Percentiles rank a stretch among this genome's conserved stretches.
phyloP scores from a whole-genome alignment of 1,140 invertebrate species.

The Monomorium pharaonis region DNA sequence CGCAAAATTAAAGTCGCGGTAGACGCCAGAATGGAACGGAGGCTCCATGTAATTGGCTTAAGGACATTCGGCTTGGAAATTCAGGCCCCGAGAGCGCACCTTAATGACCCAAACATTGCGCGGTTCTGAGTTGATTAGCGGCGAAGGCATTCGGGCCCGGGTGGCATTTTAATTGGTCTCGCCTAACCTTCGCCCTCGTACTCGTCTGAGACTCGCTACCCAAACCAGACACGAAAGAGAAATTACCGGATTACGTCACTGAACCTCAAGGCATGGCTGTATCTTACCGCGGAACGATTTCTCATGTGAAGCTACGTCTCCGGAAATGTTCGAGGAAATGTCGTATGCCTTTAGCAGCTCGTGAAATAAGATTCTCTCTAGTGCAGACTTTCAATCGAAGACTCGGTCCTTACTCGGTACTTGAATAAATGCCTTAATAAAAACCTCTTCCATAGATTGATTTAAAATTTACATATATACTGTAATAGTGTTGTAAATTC shows the following conservation, averaged over 20 bases:
- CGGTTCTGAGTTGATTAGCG: constrained; percentile 65
- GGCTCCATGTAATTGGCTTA: constrained; percentile 47
- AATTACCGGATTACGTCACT: constrained; percentile 63
- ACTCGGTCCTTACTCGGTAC: not conserved
- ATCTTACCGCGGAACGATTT: constrained; percentile 37
- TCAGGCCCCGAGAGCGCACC: constrained; percentile 53
- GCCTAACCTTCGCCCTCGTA: constrained; percentile 21
- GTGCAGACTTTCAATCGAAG: not conserved
- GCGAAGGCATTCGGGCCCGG: constrained; percentile 26
- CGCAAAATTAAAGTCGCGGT: constrained; percentile 46
- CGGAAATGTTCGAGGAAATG: constrained; percentile 15
- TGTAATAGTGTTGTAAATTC: not conserved
- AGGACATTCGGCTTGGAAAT: constrained; percentile 45
- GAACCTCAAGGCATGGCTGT: constrained; percentile 1
- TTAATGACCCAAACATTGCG: constrained; percentile 50
- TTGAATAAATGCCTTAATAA: not conserved
- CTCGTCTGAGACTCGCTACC: not conserved
- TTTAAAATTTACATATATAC: not conserved
- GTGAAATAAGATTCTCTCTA: constrained; percentile 44
- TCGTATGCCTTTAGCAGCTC: constrained; percentile 17
- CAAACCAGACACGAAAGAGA: constrained; percentile 53
- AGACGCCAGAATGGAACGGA: constrained; percentile 4
- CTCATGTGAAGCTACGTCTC: not conserved
- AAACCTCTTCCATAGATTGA: not conserved
- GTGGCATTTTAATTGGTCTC: constrained; percentile 63